Base-by-base conservation (phyloP, 1,140 invertebrate species). In the Cephus cinctus region DNA sequence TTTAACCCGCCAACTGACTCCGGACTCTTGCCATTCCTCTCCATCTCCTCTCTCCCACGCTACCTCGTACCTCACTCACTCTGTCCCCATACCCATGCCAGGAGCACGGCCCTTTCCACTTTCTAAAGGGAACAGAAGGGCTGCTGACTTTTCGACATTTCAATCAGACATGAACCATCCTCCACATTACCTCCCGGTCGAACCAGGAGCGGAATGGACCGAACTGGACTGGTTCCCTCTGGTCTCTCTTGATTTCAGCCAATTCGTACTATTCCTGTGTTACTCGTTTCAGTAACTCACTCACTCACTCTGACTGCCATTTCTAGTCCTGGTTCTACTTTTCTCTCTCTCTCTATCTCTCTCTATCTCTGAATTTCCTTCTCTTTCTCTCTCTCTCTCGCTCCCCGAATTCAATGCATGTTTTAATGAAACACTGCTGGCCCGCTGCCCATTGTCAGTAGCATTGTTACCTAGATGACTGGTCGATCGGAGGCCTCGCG, bases 401-500 rank as follows among this genome's bases (percentile, higher is more conserved):
- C 27, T 25, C 14, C 23, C 23, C 4, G 19, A 20, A 19, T 42
- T 69, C 55, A 69, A 71, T 73, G 63, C 68, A 71, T 65, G 67
- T 72, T 72, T 72, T 72, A 73, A 73, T 73, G 69, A 71, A 73
- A 68, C 65, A 68, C 62, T 65, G 69, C 65, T 70, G 71, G 68
- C 68, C 65, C 67, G 65, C 62, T 68, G 67, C 65, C 69, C 67
- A 73, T 73, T 73, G 69, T 72, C 61, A 60, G 61, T 20, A 41
- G 42, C 57, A 69, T 70, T 73, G 68, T 73, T 61, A 48, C 43
- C 48, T 59, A 59, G 60, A 63, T 63, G 60, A 63, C 60, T 63
- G 60, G 60, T 63, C 59, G 60, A 62, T 63, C 60, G 59, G 49
- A 56, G 50, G 59, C 53, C 60, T 56, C 30, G 15, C 11, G 59